Percentiles rank a stretch among this genome's conserved stretches.
These are phyloP conservation scores for Etheostoma spectabile DNA, from an alignment of 2,113 vertebrate genomes.

Conservation along the genomic window DNA sequence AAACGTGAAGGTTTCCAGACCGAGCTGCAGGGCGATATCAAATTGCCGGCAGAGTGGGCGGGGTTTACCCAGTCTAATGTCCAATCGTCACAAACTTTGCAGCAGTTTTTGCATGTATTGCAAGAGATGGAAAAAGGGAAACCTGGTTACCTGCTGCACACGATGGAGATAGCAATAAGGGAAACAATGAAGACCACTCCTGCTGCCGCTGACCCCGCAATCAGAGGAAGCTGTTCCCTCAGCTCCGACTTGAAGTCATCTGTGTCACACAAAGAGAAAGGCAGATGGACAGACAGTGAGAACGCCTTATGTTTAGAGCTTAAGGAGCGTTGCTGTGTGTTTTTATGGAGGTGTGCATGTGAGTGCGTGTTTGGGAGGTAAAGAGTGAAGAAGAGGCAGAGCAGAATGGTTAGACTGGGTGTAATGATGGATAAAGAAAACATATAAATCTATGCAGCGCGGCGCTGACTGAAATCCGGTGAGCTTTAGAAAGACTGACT, in stretches of 20 bases:
- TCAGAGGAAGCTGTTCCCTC: slow-evolving; percentile 96
- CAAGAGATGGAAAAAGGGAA: neutral
- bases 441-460: slow-evolving; percentile 59
- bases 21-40: no score
- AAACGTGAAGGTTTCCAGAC: no score
- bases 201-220: slow-evolving; percentile 94
- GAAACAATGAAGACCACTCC: slow-evolving; percentile 98
- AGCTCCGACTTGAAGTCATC: slow-evolving; percentile 99
- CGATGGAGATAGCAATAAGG: slow-evolving; percentile 96
- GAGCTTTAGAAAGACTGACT: slow-evolving; percentile 56
- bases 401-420: slow-evolving; percentile 37
- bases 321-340: slow-evolving; percentile 14
- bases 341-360: slow-evolving; percentile 1
- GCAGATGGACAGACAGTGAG: slow-evolving; percentile 14
- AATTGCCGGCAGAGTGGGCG: no score
- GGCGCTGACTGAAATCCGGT: slow-evolving; percentile 55
- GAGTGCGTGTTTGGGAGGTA: slow-evolving; percentile 10
- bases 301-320: slow-evolving; percentile 4
- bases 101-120: neutral
- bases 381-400: slow-evolving; percentile 19
- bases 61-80: no score
- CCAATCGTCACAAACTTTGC: neutral
- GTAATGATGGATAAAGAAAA: slow-evolving; percentile 62
- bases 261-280: slow-evolving; percentile 70
- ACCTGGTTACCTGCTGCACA: slow-evolving; percentile 95